A percentile compares a stretch with the other conserved stretches of the same genome.
phyloP scores from a whole-genome alignment of 2,888 invertebrate genomes.

The Orthosia gracilis region DNA sequence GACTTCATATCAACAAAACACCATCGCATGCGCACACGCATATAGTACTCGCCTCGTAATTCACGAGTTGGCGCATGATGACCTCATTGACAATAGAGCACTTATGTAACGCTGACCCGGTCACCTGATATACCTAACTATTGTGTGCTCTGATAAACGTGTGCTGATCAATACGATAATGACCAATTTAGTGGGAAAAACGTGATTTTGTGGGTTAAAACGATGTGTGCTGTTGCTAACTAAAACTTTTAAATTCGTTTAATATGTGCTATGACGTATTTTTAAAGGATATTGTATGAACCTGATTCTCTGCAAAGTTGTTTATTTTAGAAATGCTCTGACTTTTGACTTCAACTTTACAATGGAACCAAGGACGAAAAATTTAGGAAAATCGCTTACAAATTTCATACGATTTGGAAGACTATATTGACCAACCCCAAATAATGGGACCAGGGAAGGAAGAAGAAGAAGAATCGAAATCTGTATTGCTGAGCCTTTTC shows the following conservation, averaged over 20 bases:
- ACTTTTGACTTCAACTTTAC: not conserved
- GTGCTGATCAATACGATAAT: conserved; percentile 60
- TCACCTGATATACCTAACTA: conserved; percentile 74
- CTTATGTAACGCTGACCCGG: conserved; percentile 83
- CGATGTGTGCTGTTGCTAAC: not conserved
- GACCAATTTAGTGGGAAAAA: conserved; percentile 43
- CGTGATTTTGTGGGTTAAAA: conserved; percentile 14
- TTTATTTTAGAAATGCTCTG: not conserved
- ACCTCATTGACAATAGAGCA: conserved; percentile 82
- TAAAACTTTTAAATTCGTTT: not conserved
- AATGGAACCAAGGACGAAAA: not conserved
- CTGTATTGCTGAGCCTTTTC: too few relatives aligned
- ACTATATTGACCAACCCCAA: too few relatives aligned
- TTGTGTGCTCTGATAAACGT: conserved; percentile 63
- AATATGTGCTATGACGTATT: too few relatives aligned
- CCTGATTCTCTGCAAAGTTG: not conserved
- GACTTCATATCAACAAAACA: conserved; percentile 46
- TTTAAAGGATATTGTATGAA: too few relatives aligned
- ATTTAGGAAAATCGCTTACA: not conserved
- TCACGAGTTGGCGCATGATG: conserved; percentile 75
- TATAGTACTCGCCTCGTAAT: conserved; percentile 53
- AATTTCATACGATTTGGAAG: too few relatives aligned
- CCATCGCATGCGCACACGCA: conserved; percentile 62
- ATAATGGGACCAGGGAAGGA: too few relatives aligned
- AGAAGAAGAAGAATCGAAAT: too few relatives aligned